Percentiles rank a stretch among this genome's conserved stretches.
phyloP scores from a whole-genome alignment of 2,888 invertebrate genomes.

The Iselma pallidipennis region DNA sequence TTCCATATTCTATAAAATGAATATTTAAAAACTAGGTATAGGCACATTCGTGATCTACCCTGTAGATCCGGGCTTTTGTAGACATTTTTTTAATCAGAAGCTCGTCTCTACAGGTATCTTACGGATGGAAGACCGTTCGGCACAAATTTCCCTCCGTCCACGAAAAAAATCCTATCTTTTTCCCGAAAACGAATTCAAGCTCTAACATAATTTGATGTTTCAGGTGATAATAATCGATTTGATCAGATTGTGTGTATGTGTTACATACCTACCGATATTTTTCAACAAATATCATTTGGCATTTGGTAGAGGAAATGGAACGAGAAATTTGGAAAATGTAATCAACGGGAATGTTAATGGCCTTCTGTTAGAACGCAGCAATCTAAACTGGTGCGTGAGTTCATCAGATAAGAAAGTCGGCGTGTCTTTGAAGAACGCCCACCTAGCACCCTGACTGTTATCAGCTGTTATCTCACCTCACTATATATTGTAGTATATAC shows the following conservation, averaged over 20 bases:
- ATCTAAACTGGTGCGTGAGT: conserved; percentile 33
- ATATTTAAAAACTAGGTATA: conserved; percentile 25
- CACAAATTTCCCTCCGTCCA: conserved; percentile 38
- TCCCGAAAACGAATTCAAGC: not conserved
- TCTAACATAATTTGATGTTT: not conserved
- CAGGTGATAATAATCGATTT: not conserved
- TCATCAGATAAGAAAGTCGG: conserved; percentile 36
- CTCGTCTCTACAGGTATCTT: conserved; percentile 99
- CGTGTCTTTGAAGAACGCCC: conserved; percentile 38
- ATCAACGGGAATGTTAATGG: conserved; percentile 29
- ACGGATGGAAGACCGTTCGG: conserved; percentile 90
- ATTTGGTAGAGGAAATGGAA: conserved; percentile 22
- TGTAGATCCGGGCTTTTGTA: conserved; percentile 99
- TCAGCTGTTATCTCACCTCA: conserved; percentile 31
- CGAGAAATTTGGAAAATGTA: conserved; percentile 26
- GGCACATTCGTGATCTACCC: conserved; percentile 99
- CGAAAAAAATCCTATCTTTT: not conserved
- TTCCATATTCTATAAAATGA: not conserved
- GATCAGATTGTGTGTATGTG: conserved; percentile 13
- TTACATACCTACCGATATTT: too few species aligned
- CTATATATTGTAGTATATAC: too few species aligned
- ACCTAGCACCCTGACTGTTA: conserved; percentile 34
- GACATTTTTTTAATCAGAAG: conserved; percentile 85
- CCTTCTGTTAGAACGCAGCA: conserved; percentile 20
- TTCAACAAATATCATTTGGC: too few species aligned